These are phyloP conservation scores for Agonum fuliginosum DNA, from an alignment of 2,888 invertebrate genomes.

Conservation along the genomic window DNA sequence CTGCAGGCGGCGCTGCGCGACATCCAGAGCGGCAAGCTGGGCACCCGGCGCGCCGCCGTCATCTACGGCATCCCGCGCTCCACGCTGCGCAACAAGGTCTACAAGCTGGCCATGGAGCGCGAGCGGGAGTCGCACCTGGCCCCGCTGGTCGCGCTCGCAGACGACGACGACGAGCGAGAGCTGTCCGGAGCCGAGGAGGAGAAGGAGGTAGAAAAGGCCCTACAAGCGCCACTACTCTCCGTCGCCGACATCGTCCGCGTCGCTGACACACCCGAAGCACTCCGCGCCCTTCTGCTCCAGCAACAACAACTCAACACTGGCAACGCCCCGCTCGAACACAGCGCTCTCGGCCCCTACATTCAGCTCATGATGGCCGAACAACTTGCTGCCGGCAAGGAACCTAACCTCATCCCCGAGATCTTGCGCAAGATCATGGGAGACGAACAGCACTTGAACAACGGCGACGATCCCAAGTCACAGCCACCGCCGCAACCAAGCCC, in stretches of 20 bases:
- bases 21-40: constrained; percentile 93
- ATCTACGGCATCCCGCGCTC: constrained; percentile 98
- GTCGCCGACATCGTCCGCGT: constrained; percentile 78
- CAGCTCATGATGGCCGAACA: constrained; percentile 72
- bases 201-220: constrained; percentile 77
- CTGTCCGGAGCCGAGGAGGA: constrained; percentile 77
- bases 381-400: constrained; percentile 69
- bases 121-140: constrained; percentile 80
- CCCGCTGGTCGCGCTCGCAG: constrained; percentile 67
- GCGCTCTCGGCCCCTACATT: constrained; percentile 75
- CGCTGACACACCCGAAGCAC: constrained; percentile 74
- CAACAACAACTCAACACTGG: constrained; percentile 72
- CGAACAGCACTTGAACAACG: constrained; percentile 72
- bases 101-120: constrained; percentile 85
- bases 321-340: constrained; percentile 72
- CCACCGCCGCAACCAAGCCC: constrained; percentile 69
- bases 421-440: constrained; percentile 76
- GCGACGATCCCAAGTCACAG: constrained; percentile 62
- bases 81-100: constrained; percentile 96
- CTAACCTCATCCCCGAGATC: constrained; percentile 74
- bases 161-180: constrained; percentile 77
- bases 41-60: constrained; percentile 93
- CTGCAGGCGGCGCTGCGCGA: constrained; percentile 94
- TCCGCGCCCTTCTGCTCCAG: constrained; percentile 74
- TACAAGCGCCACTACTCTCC: constrained; percentile 76